These are phyloP conservation scores for Lordiphosa collinella DNA, from an alignment of 1,140 invertebrate genomes.

Conservation along the genomic window DNA sequence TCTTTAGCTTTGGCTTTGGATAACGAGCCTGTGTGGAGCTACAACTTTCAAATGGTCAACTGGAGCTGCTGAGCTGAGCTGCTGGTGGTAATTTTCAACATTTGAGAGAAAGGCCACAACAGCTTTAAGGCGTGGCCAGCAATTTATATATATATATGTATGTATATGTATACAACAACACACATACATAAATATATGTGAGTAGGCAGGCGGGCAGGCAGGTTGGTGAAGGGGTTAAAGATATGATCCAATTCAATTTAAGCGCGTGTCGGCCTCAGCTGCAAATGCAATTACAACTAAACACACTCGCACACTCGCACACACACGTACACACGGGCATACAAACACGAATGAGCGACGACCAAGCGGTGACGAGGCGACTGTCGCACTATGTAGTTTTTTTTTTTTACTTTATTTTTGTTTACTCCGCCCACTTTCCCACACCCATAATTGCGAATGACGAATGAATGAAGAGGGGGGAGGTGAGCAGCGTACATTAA, in stretches of 20 bases:
- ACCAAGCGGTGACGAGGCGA: background rate
- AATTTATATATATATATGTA: slow-evolving; percentile 8
- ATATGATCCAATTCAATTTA: slow-evolving; percentile 77
- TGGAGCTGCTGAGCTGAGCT: slow-evolving; percentile 1
- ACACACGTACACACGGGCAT: slow-evolving; percentile 13
- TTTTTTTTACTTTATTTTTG: slow-evolving; percentile 10
- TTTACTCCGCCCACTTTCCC: slow-evolving; percentile 54
- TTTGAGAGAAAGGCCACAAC: slow-evolving; percentile 11
- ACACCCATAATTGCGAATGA: slow-evolving; percentile 48
- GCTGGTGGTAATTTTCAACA: slow-evolving; percentile 5
- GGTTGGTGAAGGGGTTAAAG: slow-evolving; percentile 21
- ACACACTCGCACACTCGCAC: slow-evolving; percentile 24
- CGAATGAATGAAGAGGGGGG: slow-evolving; percentile 20
- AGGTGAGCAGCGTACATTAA: background rate
- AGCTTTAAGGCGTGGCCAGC: slow-evolving; percentile 18
- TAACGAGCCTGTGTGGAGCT: too few relatives aligned
- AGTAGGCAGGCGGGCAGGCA: background rate
- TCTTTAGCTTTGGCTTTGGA: too few relatives aligned
- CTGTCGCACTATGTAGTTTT: slow-evolving; percentile 15
- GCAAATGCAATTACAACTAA: slow-evolving; percentile 74
- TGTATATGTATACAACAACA: too few relatives aligned
- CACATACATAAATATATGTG: background rate
- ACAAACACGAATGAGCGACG: background rate
- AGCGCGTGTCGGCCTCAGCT: slow-evolving; percentile 56
- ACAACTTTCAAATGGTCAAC: background rate